These are phyloP conservation scores for Turritopsis rubra DNA, from an alignment of 30 jellyfish, hydroid and myxozoan genomes.

Conservation along the genomic window DNA sequence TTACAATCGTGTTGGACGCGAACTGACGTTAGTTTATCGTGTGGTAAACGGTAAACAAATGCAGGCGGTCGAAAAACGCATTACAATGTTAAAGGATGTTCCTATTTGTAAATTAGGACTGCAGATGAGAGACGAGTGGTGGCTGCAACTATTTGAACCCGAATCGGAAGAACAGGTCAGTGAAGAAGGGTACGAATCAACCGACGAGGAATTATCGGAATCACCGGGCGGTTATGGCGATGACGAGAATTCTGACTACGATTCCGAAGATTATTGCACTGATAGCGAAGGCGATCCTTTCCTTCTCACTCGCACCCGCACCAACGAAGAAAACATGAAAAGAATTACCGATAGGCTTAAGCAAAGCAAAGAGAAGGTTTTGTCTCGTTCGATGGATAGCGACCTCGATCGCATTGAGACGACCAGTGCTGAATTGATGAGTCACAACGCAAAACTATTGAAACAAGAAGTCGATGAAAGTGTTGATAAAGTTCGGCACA, in stretches of 20 bases:
- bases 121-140: constrained; percentile 90
- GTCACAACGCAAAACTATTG: background rate
- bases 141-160: constrained; percentile 82
- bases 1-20: constrained; percentile 52
- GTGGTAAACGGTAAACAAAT: constrained; percentile 51
- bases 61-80: constrained; percentile 53
- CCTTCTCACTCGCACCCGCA: background rate
- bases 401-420: background rate
- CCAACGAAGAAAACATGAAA: constrained; percentile 1
- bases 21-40: constrained; percentile 50
- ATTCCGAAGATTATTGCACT: constrained; percentile 21
- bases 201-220: background rate
- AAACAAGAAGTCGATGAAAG: constrained; percentile 6
- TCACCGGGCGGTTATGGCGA: background rate
- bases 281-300: background rate
- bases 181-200: background rate
- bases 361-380: constrained; percentile 5
- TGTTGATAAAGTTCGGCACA: background rate
- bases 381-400: constrained; percentile 23
- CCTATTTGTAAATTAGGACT: constrained; percentile 68
- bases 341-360: constrained; percentile 11
- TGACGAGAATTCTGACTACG: constrained; percentile 6
- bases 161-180: background rate
- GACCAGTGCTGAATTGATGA: background rate
- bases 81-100: constrained; percentile 35